Evolutionary conservation across 2,888 invertebrate species (phyloP), one percentile per base, ranked within the genome.

Genomic region (Aromia moschata): DNA sequence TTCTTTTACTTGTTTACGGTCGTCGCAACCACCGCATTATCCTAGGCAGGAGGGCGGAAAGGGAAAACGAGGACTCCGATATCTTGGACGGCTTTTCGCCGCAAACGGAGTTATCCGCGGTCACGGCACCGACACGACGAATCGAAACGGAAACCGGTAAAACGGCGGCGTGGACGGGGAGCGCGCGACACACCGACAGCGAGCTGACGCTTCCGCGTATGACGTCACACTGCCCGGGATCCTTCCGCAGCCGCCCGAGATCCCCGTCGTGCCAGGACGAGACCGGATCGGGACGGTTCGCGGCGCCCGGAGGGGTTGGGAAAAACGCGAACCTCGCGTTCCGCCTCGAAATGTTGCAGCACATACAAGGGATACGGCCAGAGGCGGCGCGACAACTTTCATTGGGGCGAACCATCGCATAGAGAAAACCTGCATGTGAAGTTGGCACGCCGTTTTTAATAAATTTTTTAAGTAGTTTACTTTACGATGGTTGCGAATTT

Each of bases 161-260:
- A 70, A 68, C 70, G 71, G 76, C 73, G 72, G 76, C 73, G 72
- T 75, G 75, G 75, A 77, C 75, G 77, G 74, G 74, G 67, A 64
- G 67, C 64, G 67, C 65, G 67, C 64, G 37, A 38, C 65, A 54
- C 49, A 66, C 60, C 63, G 65, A 62, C 65, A 70, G 67, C n/a
- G n/a, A n/a, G n/a, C n/a, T n/a, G 70, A 75, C 70, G 74, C 76
- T 79, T 77, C 78, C 78, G 77, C 72, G 74, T 74, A 71, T 80
- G 79, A 80, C 80, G 80, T 80, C 80, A 80, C 75, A 76, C 64
- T 74, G 73, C 74, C 77, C 74, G 75, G 77, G 76, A 75, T 76
- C 68, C 71, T 38, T 65, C 41, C 57, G 51, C 60, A 55, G 57
- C 56, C 58, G 56, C 58, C 55, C 56, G 45, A 16, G 37, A 15